Conservation (phyloP, 2,797 vertebrate species). For the Arrhamphus sclerolepis region DNA sequence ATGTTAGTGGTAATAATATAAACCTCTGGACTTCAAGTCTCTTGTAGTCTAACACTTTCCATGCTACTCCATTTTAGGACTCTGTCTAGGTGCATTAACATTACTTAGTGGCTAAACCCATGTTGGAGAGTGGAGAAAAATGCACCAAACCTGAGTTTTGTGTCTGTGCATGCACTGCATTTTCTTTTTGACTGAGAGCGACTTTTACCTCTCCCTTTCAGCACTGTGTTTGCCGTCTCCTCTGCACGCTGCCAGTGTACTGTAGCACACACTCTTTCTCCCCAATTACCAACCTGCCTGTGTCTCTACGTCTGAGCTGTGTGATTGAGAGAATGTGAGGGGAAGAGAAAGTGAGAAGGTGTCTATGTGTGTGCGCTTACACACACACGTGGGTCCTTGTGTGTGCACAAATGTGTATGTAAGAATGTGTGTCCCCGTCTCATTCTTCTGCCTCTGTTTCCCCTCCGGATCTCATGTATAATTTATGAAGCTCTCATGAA, state of each 20-base stretch:
- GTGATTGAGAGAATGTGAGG: conserved; percentile 70
- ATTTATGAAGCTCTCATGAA: conserved; percentile 83
- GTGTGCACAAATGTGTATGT: conserved; percentile 11
- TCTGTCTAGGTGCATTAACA: conserved; percentile 41
- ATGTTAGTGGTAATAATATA: conserved; percentile 3
- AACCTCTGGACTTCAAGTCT: conserved; percentile 24
- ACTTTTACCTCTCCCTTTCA: conserved; percentile 64
- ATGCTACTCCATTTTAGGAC: conserved; percentile 38
- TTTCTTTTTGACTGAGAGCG: conserved; percentile 59
- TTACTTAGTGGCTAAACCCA: conserved; percentile 41
- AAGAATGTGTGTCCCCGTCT: conserved; percentile 63
- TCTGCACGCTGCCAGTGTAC: conserved; percentile 50
- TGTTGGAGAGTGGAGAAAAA: conserved; percentile 35
- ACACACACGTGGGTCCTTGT: conserved; percentile 11
- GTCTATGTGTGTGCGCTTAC: conserved; percentile 22
- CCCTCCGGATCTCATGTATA: conserved; percentile 86
- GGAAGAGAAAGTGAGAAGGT: conserved; percentile 56
- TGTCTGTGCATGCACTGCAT: conserved; percentile 46
- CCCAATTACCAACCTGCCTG: conserved; percentile 76
- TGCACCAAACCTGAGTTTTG: conserved; percentile 36
- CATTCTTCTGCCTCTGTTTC: conserved; percentile 79
- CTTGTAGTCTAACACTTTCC: conserved; percentile 17
- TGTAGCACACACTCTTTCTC: conserved; percentile 69
- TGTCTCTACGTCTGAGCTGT: conserved; percentile 63
- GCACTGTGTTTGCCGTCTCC: conserved; percentile 49